These are phyloP conservation scores for Lepidocolaptes lacrymiger DNA, from an alignment of 2,797 vertebrate species.

Conservation along the genomic window DNA sequence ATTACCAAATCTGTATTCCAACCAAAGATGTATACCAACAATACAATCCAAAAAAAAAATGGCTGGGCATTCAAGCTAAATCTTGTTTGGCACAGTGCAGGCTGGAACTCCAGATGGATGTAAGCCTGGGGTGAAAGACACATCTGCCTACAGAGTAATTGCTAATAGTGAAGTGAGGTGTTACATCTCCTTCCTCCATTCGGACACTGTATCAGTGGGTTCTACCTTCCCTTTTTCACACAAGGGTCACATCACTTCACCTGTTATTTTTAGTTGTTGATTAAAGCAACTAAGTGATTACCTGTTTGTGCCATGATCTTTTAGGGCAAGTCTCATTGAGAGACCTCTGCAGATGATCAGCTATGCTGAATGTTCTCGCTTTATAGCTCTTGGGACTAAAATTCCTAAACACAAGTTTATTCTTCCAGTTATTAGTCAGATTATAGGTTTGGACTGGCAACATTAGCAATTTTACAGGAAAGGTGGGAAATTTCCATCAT, in stretches of 20 bases:
- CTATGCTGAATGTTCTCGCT: background rate
- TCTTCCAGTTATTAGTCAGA: background rate
- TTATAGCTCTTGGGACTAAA: background rate
- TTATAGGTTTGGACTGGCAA: background rate
- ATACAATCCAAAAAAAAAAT: constrained; percentile 7
- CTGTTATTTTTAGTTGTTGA: background rate
- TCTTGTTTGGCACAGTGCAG: constrained; percentile 27
- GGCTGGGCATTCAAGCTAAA: constrained; percentile 1
- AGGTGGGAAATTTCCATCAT: background rate
- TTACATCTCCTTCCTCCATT: background rate
- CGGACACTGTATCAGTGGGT: background rate
- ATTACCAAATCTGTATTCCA: background rate
- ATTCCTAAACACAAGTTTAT: background rate
- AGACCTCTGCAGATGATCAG: background rate
- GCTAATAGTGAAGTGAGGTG: constrained; percentile 1
- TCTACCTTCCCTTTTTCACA: background rate
- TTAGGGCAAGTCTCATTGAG: background rate
- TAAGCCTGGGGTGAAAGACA: constrained; percentile 2
- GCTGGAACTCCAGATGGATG: constrained; percentile 28
- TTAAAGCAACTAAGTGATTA: background rate
- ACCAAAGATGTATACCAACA: background rate
- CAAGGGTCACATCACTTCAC: background rate
- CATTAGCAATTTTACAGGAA: background rate
- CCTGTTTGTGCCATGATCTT: background rate
- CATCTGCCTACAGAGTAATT: constrained; percentile 11